A percentile compares a stretch with the other conserved stretches of the same genome.
Conservation (phyloP, 2,888 invertebrate species). For the Microctonus hyperodae region DNA sequence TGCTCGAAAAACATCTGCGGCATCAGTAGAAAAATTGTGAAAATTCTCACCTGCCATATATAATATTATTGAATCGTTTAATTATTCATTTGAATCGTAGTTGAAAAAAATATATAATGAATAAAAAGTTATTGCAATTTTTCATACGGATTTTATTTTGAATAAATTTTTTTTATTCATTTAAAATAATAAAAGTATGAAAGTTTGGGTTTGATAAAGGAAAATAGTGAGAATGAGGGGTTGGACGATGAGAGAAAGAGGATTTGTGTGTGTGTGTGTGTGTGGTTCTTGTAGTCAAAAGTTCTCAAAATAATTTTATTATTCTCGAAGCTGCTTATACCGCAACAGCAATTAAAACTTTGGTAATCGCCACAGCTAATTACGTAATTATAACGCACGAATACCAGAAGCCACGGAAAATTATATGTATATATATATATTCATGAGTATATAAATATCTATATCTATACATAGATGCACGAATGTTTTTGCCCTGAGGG, state of each 20-base stretch:
- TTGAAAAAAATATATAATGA: conserved; percentile 3
- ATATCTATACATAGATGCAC: background rate
- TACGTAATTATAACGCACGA: conserved; percentile 46
- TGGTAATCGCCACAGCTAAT: conserved; percentile 56
- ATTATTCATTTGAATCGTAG: background rate
- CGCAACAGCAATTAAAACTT: conserved; percentile 58
- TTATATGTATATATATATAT: background rate
- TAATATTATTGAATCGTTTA: background rate
- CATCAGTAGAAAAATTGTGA: conserved; percentile 34
- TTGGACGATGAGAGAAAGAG: background rate
- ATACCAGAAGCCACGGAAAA: conserved; percentile 13
- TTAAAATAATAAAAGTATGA: too few species aligned
- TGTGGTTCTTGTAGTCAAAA: conserved; percentile 22
- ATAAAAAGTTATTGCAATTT: background rate
- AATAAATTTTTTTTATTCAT: too few species aligned
- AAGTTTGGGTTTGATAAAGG: too few species aligned
- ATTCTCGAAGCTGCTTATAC: conserved; percentile 49
- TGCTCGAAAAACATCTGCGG: conserved; percentile 6
- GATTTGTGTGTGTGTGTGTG: conserved; percentile 3
- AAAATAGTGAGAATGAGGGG: background rate
- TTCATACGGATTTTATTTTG: too few species aligned
- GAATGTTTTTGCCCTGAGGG: background rate
- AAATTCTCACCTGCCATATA: conserved; percentile 47
- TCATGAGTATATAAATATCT: background rate
- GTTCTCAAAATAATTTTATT: conserved; percentile 52